Conservation (phyloP, 2,797 vertebrate species). For the Furcifer pardalis region DNA sequence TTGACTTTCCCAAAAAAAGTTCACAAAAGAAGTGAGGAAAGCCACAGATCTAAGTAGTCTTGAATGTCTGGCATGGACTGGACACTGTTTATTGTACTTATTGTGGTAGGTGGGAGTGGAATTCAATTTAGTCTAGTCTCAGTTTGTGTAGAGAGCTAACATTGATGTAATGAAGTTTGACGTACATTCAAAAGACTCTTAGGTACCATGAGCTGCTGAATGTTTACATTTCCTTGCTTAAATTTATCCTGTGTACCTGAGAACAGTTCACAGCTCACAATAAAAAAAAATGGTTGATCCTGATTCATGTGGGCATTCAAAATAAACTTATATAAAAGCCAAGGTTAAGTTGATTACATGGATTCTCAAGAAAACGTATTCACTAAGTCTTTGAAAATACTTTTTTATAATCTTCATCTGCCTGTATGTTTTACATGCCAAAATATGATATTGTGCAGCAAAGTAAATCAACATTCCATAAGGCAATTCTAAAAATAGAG, state of each 20-base stretch:
- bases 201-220: conserved; percentile 12
- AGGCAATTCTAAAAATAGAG: no score
- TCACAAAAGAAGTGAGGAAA: no score
- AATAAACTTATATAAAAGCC: neutral
- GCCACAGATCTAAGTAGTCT: no score
- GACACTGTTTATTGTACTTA: no score
- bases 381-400: neutral
- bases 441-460: neutral
- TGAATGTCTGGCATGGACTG: no score
- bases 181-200: neutral
- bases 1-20: no score
- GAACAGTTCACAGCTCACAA: neutral
- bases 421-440: neutral
- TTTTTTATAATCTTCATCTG: neutral
- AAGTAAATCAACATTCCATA: neutral
- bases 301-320: conserved; percentile 2
- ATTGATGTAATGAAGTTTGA: conserved; percentile 12
- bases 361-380: neutral
- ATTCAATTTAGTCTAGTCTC: neutral
- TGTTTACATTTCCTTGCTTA: neutral
- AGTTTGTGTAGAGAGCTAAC: neutral
- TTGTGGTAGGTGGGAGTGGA: no score
- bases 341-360: no score
- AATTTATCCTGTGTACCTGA: no score
- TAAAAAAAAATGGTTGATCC: neutral